phyloP scores from a whole-genome alignment of 2,113 vertebrate species.

The Castor canadensis region DNA sequence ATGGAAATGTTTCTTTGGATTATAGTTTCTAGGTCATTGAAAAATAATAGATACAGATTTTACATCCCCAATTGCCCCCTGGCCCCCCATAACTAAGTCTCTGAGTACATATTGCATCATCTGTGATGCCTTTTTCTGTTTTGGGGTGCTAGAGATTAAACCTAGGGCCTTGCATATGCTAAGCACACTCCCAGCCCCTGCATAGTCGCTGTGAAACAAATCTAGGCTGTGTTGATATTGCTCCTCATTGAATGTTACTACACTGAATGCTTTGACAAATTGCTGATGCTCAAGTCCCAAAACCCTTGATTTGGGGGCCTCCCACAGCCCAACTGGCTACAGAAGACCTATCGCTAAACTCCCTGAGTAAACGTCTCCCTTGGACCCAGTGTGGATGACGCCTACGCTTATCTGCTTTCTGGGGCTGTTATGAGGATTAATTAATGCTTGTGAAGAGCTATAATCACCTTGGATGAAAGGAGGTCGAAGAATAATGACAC shows the following conservation, averaged over 20 bases:
- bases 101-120: not conserved
- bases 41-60: not conserved
- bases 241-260: not conserved
- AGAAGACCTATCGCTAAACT: not conserved
- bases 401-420: slow-evolving; percentile 71
- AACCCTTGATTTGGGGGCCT: slow-evolving; percentile 47
- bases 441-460: slow-evolving; percentile 69
- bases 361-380: slow-evolving; percentile 52
- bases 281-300: not conserved
- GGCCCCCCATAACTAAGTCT: not conserved
- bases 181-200: not conserved
- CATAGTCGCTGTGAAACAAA: not conserved
- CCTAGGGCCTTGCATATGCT: not conserved
- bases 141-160: not conserved
- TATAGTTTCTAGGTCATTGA: not conserved
- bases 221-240: not conserved
- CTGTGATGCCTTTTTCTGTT: not conserved
- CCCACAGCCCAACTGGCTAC: not conserved
- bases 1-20: not conserved
- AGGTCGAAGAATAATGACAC: slow-evolving; percentile 57
- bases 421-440: slow-evolving; percentile 70
- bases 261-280: not conserved
- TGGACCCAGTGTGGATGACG: slow-evolving; percentile 55
- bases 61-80: not conserved
- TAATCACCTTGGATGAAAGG: slow-evolving; percentile 79